Evolutionary conservation across 2,888 invertebrate genomes (phyloP).

Genomic region (Phyllotreta cruciferae): DNA sequence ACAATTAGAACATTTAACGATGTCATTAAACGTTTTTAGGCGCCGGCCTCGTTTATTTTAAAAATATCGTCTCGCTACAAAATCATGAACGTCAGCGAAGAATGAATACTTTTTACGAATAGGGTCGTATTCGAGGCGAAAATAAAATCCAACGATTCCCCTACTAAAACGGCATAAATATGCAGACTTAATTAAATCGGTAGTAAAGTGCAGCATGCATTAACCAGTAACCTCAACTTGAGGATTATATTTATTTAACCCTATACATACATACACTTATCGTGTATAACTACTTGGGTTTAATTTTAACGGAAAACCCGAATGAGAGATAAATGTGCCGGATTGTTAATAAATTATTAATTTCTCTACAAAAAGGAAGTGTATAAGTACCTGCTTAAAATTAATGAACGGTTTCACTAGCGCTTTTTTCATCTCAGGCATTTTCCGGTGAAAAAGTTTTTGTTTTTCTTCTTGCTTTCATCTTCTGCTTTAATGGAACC

Average conservation of each 20-base stretch:
- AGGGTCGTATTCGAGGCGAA: too few relatives aligned
- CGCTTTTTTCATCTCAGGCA: neutral
- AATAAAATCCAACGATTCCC: too few relatives aligned
- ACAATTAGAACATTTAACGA: conserved; percentile 17
- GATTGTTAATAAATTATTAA: neutral
- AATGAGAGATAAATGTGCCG: too few relatives aligned
- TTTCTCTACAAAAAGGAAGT: neutral
- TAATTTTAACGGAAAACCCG: too few relatives aligned
- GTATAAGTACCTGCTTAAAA: conserved; percentile 7
- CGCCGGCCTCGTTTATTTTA: conserved; percentile 3
- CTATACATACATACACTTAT: too few relatives aligned
- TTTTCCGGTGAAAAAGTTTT: neutral
- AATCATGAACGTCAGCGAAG: neutral
- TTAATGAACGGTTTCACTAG: conserved; percentile 6
- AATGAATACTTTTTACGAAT: too few relatives aligned
- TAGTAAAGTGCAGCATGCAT: too few relatives aligned
- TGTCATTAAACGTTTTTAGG: conserved; percentile 5
- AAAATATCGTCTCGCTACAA: neutral
- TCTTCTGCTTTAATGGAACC: conserved; percentile 3
- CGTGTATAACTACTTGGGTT: too few relatives aligned
- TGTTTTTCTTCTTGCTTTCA: conserved; percentile 4
- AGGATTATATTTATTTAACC: too few relatives aligned
- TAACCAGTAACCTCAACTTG: too few relatives aligned
- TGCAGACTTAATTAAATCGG: too few relatives aligned
- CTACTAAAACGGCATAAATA: too few relatives aligned